Evolutionary conservation across 2,797 vertebrate genomes (phyloP), one percentile per base, ranked within the genome.

Genomic region (Melanogrammus aeglefinus): DNA sequence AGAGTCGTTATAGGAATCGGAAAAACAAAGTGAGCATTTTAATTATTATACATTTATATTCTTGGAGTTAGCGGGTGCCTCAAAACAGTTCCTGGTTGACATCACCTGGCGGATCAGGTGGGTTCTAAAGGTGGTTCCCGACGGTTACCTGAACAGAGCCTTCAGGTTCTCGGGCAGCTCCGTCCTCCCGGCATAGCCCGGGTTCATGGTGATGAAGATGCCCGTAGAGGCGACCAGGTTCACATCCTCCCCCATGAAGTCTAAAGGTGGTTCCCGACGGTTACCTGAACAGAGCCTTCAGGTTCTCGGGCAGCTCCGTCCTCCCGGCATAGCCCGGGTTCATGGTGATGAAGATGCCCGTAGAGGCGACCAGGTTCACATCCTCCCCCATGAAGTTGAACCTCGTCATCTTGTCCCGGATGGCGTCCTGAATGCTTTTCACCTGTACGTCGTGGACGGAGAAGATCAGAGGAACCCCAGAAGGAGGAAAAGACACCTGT

Each of bases 161-260:
- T 99, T 99, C 71, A 99, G 96, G 84, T 99, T 99, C 90, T 99
- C 98, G 0, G 98, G 98, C 3, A 99, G 94, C 87, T 99, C 98
- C 0, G 98, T 97, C 79, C 98, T 94, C 18, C 98, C 98, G 0
- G 98, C 97, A 0, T 99, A 99, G 16, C 98, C 97, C 0, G 97
- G 98, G 85, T 99, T 99, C 98, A 99, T 99, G 1, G 98, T 99
- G 92, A 99, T 98, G 89, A 99, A 99, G 91, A 99, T 98, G 2
- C 98, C 98, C 1, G 99, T 97, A 0, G 97, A 95, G 0, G 95
- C 92, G n/a, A 95, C 92, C 63, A 99, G 93, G 70, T 86, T 95
- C 78, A 99, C 96, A 47, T 99, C 96, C 84, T 99, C 96, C 4
- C 97, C 97, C 87, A 98, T 96, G 85, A 99, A 99, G 93, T 85